Conservation (phyloP, 2,113 vertebrate genomes). For the Pygoscelis adeliae region DNA sequence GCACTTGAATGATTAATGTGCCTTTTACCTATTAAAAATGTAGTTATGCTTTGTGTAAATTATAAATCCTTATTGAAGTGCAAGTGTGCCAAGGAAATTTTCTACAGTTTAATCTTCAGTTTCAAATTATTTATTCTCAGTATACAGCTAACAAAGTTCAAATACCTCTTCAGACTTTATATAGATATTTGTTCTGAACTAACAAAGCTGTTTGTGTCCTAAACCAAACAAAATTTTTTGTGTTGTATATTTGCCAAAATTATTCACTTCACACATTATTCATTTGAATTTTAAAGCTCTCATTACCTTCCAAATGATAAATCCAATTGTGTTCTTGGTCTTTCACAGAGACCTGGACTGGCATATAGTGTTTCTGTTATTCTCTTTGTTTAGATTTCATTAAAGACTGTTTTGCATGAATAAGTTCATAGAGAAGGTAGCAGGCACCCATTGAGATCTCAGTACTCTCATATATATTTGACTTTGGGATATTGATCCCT, state of each 20-base stretch:
- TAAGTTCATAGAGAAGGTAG: neutral
- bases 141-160: neutral
- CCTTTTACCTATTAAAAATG: conserved; percentile 26
- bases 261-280: neutral
- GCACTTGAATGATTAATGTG: conserved; percentile 35
- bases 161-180: neutral
- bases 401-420: conserved; percentile 18
- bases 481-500: neutral
- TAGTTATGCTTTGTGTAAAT: neutral
- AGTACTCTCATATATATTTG: neutral
- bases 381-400: conserved; percentile 19
- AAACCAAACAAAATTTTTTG: neutral
- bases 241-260: neutral
- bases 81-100: neutral
- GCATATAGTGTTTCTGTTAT: neutral
- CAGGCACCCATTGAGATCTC: neutral
- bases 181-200: neutral
- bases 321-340: neutral
- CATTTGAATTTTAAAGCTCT: neutral
- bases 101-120: neutral
- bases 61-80: neutral
- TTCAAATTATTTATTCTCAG: neutral
- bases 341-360: neutral
- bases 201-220: neutral
- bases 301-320: neutral